These are phyloP conservation scores for Heterotis niloticus DNA, from an alignment of 2,113 vertebrate genomes.

Conservation along the genomic window DNA sequence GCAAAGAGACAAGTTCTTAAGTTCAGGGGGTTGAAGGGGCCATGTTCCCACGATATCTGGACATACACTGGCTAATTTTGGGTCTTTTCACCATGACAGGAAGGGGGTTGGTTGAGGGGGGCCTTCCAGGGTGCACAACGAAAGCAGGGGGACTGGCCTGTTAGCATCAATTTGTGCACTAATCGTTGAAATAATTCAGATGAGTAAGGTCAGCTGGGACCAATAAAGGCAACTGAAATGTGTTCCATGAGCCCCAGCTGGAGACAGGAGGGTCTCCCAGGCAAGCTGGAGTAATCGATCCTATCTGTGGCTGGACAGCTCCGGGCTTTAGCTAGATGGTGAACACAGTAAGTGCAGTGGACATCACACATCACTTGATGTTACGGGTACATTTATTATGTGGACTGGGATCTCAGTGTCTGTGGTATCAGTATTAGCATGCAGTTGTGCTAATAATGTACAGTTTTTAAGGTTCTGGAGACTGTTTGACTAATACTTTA, in stretches of 20 bases:
- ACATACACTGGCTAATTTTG: background rate
- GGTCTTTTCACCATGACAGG: background rate
- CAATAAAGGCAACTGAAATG: constrained; percentile 21
- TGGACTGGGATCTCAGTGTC: background rate
- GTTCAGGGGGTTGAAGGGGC: background rate
- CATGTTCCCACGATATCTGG: background rate
- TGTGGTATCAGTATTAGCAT: background rate
- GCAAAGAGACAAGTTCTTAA: constrained; percentile 7
- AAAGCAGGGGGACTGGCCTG: background rate
- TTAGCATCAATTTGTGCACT: constrained; percentile 19
- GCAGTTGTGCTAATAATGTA: background rate
- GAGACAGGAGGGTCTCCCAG: background rate
- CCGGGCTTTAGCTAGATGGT: background rate
- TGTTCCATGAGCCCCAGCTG: background rate
- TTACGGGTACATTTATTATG: background rate
- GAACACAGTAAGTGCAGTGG: background rate
- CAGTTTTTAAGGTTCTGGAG: background rate
- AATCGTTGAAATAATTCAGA: constrained; percentile 25
- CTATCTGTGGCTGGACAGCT: background rate
- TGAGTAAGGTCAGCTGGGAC: constrained; percentile 23
- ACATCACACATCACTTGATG: background rate
- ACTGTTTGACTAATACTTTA: too few relatives aligned
- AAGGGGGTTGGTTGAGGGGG: background rate
- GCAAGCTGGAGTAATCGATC: background rate
- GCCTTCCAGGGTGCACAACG: too few relatives aligned